Percentiles rank a stretch among this genome's conserved stretches.
Evolutionary conservation across 2,113 vertebrate species (phyloP).

Genomic region (Myotis yumanensis): DNA sequence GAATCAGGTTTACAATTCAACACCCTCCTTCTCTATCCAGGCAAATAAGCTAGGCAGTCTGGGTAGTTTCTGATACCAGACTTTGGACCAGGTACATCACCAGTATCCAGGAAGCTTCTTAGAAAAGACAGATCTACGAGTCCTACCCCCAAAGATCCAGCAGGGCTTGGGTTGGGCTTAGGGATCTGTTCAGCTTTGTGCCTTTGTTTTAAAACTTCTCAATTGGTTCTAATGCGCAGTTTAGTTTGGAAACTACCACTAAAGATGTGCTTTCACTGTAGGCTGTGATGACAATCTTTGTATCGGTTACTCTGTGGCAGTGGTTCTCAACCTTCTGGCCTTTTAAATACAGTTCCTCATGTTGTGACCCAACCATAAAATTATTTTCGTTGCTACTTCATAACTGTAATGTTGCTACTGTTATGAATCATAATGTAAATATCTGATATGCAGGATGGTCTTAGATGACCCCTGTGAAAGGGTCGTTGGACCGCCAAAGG

Average conservation of each 20-base stretch:
- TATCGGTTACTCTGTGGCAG: too few relatives aligned
- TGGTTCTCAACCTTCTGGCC: too few relatives aligned
- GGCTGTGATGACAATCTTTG: neutral
- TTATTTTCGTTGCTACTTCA: too few relatives aligned
- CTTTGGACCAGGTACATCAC: neutral
- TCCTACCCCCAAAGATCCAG: neutral
- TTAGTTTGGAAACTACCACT: neutral
- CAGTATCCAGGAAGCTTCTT: neutral
- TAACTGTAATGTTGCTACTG: too few relatives aligned
- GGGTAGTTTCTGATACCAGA: neutral
- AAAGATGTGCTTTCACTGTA: neutral
- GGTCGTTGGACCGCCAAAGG: too few relatives aligned
- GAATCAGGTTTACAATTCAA: neutral
- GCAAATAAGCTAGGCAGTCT: neutral
- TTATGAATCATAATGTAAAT: too few relatives aligned
- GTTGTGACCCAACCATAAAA: too few relatives aligned
- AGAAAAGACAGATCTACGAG: neutral
- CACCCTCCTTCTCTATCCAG: neutral
- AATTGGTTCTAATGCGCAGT: neutral
- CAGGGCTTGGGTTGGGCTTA: neutral
- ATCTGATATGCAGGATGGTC: too few relatives aligned
- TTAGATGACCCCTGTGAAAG: too few relatives aligned
- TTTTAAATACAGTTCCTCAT: too few relatives aligned
- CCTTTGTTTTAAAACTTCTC: neutral
- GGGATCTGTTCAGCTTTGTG: neutral